Base-by-base conservation (phyloP, 2,797 vertebrate species). In the Pseudochromis fuscus region DNA sequence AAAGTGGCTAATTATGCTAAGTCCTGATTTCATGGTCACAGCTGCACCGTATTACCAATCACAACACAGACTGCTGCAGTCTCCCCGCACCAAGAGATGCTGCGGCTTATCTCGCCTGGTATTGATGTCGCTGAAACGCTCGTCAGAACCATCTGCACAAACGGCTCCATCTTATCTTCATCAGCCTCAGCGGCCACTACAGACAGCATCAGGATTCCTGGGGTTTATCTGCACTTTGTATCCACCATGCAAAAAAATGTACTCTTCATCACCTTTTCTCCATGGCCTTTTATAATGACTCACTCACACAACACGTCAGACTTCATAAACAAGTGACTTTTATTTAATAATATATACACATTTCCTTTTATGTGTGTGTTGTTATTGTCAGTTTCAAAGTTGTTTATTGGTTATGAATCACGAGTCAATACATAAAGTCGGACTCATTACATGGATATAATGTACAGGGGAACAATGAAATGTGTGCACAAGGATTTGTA, bases 21-120 rank as follows among this genome's bases (percentile, higher is more conserved):
- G 91, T 92, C 94, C 93, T 88, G 93, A 94, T 95, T 95, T 95
- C 92, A 94, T 91, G 93, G 92, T 93, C 93, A 92, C 94, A 94
- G 94, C 94, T 95, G 94, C 50, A 84, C 75, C 73, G 62, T 84
- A 92, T 95, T 94, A 94, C 88, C 92, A 94, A 94, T 94, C 92
- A 93, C 88, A 91, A 90, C 88, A 90, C 88, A 88, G 71, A 69
- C 86, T 68, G 87, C 85, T 73, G 87, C 25, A 78, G 83, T 83
- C 61, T 61, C 2, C 42, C 64, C 27, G 53, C 64, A 37, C 21
- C 45, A 59, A 74, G 75, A 81, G 86, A 87, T 72, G 82, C 77
- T 79, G 88, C 7, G 86, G 89, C 86, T 89, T 88, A 93, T 94
- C 90, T 87, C 72, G 58, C 67, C 69, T 35, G 53, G 81, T 90